phyloP scores from a whole-genome alignment of 1,140 invertebrate genomes.

The Drosophila willistoni region DNA sequence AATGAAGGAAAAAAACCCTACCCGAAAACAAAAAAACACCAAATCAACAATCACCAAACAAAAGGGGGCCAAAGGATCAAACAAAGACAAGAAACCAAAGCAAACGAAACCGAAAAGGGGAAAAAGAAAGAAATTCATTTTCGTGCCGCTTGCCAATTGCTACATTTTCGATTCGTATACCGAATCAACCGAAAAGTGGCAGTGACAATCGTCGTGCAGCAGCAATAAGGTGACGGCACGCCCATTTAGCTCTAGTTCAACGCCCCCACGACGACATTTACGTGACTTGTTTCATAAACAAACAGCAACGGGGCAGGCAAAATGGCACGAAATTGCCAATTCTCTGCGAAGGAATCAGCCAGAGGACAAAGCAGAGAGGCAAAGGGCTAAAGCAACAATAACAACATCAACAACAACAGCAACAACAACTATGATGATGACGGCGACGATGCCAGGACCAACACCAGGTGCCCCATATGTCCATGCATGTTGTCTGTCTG shows the following conservation, averaged over 20 bases:
- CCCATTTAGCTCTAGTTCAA: constrained; percentile 73
- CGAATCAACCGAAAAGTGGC: constrained; percentile 23
- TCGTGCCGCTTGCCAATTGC: constrained; percentile 77
- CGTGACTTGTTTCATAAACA: constrained; percentile 81
- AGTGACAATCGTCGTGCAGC: constrained; percentile 63
- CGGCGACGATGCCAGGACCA: constrained; percentile 10
- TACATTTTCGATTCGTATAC: constrained; percentile 67
- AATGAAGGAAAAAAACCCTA: constrained; percentile 34
- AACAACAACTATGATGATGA: background rate
- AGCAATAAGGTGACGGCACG: constrained; percentile 65
- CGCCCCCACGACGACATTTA: constrained; percentile 70
- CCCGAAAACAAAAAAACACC: constrained; percentile 2
- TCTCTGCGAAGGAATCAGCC: constrained; percentile 16
- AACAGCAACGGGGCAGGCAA: constrained; percentile 62
- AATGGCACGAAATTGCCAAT: constrained; percentile 75
- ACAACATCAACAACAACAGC: background rate
- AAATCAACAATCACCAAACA: constrained; percentile 17
- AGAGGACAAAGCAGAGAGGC: constrained; percentile 29
- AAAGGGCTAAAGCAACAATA: background rate
- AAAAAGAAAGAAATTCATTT: constrained; percentile 20
- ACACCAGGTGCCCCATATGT: constrained; percentile 31
- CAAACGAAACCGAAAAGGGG: background rate
- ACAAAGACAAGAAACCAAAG: constrained; percentile 20
- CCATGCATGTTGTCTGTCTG: constrained; percentile 32
- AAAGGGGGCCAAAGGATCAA: constrained; percentile 30